Percentiles rank a stretch among this genome's conserved stretches.
Conservation (phyloP, 2,888 invertebrate genomes). For the Rhamphomyia laevipes region DNA sequence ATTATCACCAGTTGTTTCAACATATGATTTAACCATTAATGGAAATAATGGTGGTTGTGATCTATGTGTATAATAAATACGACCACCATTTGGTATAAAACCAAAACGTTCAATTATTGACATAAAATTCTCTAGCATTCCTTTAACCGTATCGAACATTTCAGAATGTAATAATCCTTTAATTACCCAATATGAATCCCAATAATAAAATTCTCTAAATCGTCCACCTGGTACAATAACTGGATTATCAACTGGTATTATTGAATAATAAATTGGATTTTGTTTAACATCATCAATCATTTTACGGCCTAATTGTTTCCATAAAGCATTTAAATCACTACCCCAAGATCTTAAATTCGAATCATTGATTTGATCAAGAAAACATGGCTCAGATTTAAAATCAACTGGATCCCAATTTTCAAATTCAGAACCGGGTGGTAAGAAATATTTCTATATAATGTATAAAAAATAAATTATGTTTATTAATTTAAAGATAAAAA, state of each 20-base stretch:
- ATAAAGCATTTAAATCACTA: constrained; percentile 54
- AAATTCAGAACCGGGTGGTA: constrained; percentile 42
- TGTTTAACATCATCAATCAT: constrained; percentile 59
- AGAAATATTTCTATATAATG: constrained; percentile 4
- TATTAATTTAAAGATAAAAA: not conserved
- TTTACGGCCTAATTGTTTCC: constrained; percentile 65
- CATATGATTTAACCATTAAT: constrained; percentile 71
- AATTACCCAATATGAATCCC: constrained; percentile 94
- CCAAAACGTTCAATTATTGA: constrained; percentile 66
- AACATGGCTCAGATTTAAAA: constrained; percentile 62
- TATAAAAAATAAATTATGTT: not conserved
- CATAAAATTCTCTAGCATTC: constrained; percentile 78
- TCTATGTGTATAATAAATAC: constrained; percentile 73
- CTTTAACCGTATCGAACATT: constrained; percentile 66
- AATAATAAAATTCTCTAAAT: constrained; percentile 81
- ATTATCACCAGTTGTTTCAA: constrained; percentile 56
- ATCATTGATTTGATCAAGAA: constrained; percentile 60
- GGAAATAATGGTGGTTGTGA: constrained; percentile 72
- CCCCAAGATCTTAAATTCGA: constrained; percentile 61
- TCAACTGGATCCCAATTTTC: constrained; percentile 59
- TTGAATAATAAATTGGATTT: constrained; percentile 65
- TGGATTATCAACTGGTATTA: constrained; percentile 75
- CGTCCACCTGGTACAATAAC: constrained; percentile 87
- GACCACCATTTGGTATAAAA: constrained; percentile 82
- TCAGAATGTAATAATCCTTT: constrained; percentile 75